Conservation (phyloP, 35 echinoderm and acorn worm genomes). For the Acanthaster planci region DNA sequence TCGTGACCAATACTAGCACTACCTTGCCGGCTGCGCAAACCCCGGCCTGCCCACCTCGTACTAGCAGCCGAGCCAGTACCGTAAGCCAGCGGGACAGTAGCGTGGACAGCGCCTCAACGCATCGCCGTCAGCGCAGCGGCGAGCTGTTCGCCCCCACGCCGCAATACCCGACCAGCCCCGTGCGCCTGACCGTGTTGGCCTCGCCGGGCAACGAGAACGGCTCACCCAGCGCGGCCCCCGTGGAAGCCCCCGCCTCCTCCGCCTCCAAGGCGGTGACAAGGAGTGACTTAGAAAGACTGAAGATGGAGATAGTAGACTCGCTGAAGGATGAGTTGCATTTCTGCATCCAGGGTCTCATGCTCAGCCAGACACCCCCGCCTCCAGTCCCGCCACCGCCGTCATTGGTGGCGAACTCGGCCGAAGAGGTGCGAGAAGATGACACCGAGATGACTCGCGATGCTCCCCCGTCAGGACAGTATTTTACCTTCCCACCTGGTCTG, state of each 20-base stretch:
- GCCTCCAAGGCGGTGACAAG: neutral
- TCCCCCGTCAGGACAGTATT: constrained; percentile 5
- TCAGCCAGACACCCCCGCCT: neutral
- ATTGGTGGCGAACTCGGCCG: neutral
- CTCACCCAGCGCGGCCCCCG: neutral
- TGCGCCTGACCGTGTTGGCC: neutral
- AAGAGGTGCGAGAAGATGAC: neutral
- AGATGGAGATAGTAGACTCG: constrained; percentile 8
- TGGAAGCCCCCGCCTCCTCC: no score
- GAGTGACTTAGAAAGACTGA: neutral
- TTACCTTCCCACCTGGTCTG: neutral
- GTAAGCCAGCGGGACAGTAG: constrained; percentile 17
- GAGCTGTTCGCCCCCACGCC: neutral
- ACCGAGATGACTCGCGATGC: neutral
- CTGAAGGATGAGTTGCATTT: neutral
- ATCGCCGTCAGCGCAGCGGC: no score
- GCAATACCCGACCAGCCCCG: neutral
- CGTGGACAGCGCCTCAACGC: neutral
- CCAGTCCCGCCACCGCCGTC: neutral
- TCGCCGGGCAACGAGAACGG: neutral
- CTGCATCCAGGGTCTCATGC: neutral
- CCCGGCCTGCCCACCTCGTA: neutral
- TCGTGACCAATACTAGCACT: constrained; percentile 31
- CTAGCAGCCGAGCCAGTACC: constrained; percentile 12
- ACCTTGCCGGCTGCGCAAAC: neutral